phyloP scores from a whole-genome alignment of 2,113 vertebrate genomes.

The Calyptommatus sinebrachiatus region DNA sequence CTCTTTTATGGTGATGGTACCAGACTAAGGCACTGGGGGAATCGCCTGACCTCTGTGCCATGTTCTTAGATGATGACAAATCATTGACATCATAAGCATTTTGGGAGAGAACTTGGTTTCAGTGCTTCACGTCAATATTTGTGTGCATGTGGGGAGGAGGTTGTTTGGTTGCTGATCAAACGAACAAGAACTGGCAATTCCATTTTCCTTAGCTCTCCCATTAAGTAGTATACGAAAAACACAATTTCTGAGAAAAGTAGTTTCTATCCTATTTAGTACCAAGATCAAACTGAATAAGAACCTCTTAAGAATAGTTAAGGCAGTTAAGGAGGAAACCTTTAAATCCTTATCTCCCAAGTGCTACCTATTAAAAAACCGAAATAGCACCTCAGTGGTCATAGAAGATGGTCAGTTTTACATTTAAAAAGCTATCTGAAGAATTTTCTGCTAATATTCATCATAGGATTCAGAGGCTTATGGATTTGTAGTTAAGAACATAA shows the following conservation, averaged over 20 bases:
- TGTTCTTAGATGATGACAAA: background rate
- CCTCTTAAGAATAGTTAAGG: slow-evolving; percentile 16
- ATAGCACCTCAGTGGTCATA: slow-evolving; percentile 1
- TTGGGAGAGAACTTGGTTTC: background rate
- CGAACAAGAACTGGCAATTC: background rate
- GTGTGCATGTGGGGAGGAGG: too few species aligned
- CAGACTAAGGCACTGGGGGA: background rate
- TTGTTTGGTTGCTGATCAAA: background rate
- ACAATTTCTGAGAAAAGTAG: slow-evolving; percentile 13
- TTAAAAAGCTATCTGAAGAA: slow-evolving; percentile 23
- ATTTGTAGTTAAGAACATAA: slow-evolving; percentile 22
- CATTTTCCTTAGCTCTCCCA: background rate
- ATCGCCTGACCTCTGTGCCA: background rate
- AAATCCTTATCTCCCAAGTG: background rate
- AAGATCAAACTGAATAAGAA: slow-evolving; percentile 1
- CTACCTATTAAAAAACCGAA: slow-evolving; percentile 19
- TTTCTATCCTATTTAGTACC: background rate
- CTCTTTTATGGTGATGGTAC: too few species aligned
- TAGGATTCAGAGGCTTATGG: slow-evolving; percentile 12
- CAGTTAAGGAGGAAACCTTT: slow-evolving; percentile 4
- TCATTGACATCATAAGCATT: background rate
- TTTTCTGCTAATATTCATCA: slow-evolving; percentile 15
- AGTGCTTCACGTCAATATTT: background rate
- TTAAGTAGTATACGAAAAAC: background rate
- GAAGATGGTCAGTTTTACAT: slow-evolving; percentile 24